Evolutionary conservation across 1,140 invertebrate species (phyloP), one percentile per base, ranked within the genome.

Genomic region (Hormaphis cornu): DNA sequence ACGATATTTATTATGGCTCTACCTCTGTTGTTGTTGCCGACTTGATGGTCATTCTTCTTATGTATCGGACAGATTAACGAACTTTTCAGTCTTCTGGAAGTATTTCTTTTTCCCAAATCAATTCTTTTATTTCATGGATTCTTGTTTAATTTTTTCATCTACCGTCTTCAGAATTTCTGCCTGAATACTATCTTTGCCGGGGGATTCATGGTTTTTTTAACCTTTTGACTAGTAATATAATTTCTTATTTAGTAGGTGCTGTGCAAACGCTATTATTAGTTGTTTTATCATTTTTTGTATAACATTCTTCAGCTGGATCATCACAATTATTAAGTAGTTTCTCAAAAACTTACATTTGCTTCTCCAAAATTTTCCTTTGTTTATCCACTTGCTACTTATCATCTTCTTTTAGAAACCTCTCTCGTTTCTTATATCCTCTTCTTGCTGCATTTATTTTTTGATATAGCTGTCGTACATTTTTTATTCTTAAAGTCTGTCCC

Each of bases 11-110:
- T 71, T 66, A 37, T 71, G 53, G n/a, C n/a, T n/a, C n/a, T 73
- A n/a, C 73, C 74, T 69, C 75, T 71, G 40, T 75, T 75, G 50
- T 76, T 75, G 9, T 35, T 40, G 33, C 71, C 72, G 26, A 72
- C 46, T 18, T 56, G 26, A 33, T 69, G 70, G 42, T 74, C 73
- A 18, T 74, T 72, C 70, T 76, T 76, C 48, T 75, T 75, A 44
- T 71, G 59, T 22, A 75, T 70, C 33, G 74, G 71, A 16, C 37
- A 46, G 10, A 74, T 72, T 22, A 74, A 69, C 9, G 58, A 71
- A 14, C 8, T 66, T 56, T 74, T 73, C 74, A 74, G n/a, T 74
- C 59, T 28, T 66, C 40, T 33, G 73, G 74, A 33, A 73, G 53
- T 14, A 66, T 71, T 56, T 74, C 71, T 35, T 70, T 61, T 37